Percentiles rank a stretch among this genome's conserved stretches.
Evolutionary conservation across 2,797 vertebrate genomes (phyloP).

Genomic region (Platalea minor): DNA sequence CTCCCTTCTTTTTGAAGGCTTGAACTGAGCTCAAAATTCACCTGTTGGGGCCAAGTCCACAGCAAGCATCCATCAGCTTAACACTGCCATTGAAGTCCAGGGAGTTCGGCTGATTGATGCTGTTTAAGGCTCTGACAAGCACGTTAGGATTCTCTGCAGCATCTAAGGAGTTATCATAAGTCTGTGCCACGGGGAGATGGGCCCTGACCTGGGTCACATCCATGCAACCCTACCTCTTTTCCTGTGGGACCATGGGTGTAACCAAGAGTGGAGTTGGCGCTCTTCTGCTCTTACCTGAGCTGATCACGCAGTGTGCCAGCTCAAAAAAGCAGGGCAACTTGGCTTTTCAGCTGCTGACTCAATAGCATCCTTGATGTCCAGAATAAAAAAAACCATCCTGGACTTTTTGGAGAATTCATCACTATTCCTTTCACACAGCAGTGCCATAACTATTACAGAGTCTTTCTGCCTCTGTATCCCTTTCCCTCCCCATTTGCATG

Average conservation of each 20-base stretch:
- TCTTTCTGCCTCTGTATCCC: not conserved
- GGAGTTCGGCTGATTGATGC: constrained; percentile 53
- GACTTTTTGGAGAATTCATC: not conserved
- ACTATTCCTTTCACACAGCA: not conserved
- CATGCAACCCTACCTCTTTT: not conserved
- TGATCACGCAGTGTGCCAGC: not conserved
- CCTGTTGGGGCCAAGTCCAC: not conserved
- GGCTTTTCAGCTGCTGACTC: constrained; percentile 19
- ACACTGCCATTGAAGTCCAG: not conserved
- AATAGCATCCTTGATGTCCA: not conserved
- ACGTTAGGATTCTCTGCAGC: constrained; percentile 17
- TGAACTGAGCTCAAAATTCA: constrained; percentile 59
- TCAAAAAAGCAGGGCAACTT: not conserved
- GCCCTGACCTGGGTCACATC: not conserved
- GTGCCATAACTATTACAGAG: not conserved
- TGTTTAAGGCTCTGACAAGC: not conserved
- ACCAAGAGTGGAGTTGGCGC: not conserved
- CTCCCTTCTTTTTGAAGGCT: constrained; percentile 24
- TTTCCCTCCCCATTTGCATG: not conserved
- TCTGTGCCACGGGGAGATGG: not conserved
- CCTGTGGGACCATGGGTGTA: not conserved
- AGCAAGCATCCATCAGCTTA: constrained; percentile 44
- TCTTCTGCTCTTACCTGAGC: not conserved
- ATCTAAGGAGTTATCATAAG: not conserved
- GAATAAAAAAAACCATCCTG: not conserved